Percentiles rank a stretch among this genome's conserved stretches.
These are phyloP conservation scores for Bombus huntii DNA, from an alignment of 1,140 invertebrate genomes.

Conservation along the genomic window DNA sequence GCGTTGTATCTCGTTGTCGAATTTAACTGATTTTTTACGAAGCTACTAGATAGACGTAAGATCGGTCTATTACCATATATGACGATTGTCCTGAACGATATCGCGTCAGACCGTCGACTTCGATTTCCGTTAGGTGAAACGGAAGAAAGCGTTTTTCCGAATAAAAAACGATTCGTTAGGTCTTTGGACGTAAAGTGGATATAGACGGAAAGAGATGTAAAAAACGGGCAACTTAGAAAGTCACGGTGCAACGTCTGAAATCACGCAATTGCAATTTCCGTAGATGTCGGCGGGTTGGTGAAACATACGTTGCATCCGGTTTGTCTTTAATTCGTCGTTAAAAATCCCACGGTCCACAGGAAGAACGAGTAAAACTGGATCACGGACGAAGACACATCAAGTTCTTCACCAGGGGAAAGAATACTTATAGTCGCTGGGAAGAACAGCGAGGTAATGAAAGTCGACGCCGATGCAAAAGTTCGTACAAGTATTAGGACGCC, in stretches of 20 bases:
- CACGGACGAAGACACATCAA: conserved; percentile 44
- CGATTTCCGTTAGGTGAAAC: no score
- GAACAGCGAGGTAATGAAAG: not conserved
- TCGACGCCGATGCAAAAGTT: no score
- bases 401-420: conserved; percentile 45
- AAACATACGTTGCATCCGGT: conserved; percentile 51
- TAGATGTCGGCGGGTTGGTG: not conserved
- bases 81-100: no score
- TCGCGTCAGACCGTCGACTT: no score
- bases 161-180: not conserved
- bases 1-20: no score
- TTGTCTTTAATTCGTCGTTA: conserved; percentile 54
- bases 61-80: fast-evolving
- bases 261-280: conserved; percentile 41
- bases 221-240: not conserved
- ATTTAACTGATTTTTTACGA: no score
- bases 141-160: no score
- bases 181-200: fast-evolving
- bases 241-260: not conserved
- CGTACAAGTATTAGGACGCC: no score
- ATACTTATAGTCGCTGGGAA: conserved; percentile 25
- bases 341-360: conserved; percentile 55
- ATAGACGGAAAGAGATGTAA: no score
- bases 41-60: no score
- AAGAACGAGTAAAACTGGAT: conserved; percentile 56